Conservation (phyloP, 2,797 vertebrate species). For the Helicolenus hilgendorfi region DNA sequence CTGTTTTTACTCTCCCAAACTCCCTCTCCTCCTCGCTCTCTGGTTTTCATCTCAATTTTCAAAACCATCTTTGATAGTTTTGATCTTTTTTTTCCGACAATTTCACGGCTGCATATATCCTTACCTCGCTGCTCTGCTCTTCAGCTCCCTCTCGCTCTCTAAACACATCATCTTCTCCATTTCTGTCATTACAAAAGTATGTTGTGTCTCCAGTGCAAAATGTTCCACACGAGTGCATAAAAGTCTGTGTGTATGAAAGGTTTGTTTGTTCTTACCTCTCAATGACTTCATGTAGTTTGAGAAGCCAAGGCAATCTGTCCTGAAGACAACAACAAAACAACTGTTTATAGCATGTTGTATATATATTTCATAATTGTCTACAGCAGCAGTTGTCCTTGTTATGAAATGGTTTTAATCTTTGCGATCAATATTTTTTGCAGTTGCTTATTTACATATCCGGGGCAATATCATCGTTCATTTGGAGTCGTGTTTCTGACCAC, state of each 20-base stretch:
- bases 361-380: not conserved
- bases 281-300: slow-evolving; percentile 90
- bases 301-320: slow-evolving; percentile 96
- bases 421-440: not conserved
- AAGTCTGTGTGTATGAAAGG: not conserved
- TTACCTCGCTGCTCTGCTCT: slow-evolving; percentile 23
- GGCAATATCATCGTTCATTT: not conserved
- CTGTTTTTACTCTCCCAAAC: slow-evolving; percentile 43
- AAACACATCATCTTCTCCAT: slow-evolving; percentile 10
- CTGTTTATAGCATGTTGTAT: not conserved
- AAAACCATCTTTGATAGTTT: slow-evolving; percentile 61
- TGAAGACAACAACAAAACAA: slow-evolving; percentile 54
- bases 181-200: slow-evolving; percentile 21
- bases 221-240: not conserved
- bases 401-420: not conserved
- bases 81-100: slow-evolving; percentile 39
- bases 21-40: slow-evolving; percentile 14
- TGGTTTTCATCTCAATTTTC: slow-evolving; percentile 75
- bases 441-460: not conserved
- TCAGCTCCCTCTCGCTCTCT: slow-evolving; percentile 11
- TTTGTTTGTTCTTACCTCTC: slow-evolving; percentile 86
- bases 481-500: not conserved
- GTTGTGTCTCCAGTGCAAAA: not conserved
- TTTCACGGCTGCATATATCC: slow-evolving; percentile 44
- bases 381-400: not conserved